Percentiles rank a stretch among this genome's conserved stretches.
Conservation (phyloP, 2,113 vertebrate species). For the Vanacampus margaritifer region DNA sequence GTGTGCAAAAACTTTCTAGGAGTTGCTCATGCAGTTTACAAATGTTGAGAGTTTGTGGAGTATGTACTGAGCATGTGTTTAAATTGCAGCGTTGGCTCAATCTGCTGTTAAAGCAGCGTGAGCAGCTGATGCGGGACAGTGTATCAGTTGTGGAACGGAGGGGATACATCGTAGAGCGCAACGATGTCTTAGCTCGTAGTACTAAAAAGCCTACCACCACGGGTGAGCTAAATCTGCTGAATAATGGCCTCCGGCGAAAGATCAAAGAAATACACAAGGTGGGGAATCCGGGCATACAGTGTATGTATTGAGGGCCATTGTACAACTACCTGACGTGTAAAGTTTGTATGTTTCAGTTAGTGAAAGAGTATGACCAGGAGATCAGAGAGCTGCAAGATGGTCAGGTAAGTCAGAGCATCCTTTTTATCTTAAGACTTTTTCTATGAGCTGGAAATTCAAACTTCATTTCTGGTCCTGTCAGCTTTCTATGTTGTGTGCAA, state of each 20-base stretch:
- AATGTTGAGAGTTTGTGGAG: not conserved
- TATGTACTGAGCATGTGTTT: not conserved
- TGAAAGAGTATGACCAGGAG: conserved; percentile 56
- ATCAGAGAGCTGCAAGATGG: conserved; percentile 69
- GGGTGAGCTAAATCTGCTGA: conserved; percentile 57
- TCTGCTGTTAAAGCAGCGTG: conserved; percentile 83
- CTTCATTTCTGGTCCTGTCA: not conserved
- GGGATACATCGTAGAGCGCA: conserved; percentile 63
- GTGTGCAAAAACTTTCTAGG: not conserved
- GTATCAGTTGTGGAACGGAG: conserved; percentile 76
- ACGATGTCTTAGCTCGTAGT: conserved; percentile 58
- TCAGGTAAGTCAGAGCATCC: conserved; percentile 50
- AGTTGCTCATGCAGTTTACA: not conserved
- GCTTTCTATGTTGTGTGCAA: not conserved
- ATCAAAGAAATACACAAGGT: conserved; percentile 78
- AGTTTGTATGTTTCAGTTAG: conserved; percentile 60
- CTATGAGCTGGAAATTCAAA: conserved; percentile 31
- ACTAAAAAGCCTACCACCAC: conserved; percentile 60
- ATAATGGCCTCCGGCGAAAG: conserved; percentile 68
- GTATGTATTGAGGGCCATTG: not conserved
- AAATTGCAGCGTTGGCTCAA: conserved; percentile 72
- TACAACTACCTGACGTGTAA: not conserved
- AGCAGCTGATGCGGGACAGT: conserved; percentile 79
- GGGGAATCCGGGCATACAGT: conserved; percentile 14
- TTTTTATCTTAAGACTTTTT: conserved; percentile 23